Base-by-base conservation (phyloP, 2,797 vertebrate species). In the Linurgus olivaceus region DNA sequence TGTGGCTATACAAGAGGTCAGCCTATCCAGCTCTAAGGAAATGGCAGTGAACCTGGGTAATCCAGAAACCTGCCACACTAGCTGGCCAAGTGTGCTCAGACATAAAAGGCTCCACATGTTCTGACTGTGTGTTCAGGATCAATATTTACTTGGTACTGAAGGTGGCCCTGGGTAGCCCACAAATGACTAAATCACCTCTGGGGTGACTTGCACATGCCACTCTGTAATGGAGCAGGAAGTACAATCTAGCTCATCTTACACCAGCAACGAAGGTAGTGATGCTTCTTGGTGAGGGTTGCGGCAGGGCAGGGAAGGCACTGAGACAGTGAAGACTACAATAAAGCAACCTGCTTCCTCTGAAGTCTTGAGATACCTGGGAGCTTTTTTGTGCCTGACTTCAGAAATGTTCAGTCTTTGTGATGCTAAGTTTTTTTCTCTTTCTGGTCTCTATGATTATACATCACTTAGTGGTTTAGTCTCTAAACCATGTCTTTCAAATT, bases 21-120 rank as follows among this genome's bases (percentile, higher is more conserved):
- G 19, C 48, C 44, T 52, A 9, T 15, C 25, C 28, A 63, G 2
- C 29, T 52, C 42, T 17, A 42, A 71, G 28, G 42, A 25, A 16
- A 48, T 23, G 24, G 66, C 28, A 48, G 8, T 5, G 20, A 95
- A 24, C 18, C 54, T 76, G 67, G 47, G 28, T 52, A 85, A 88
- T 19, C 42, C 57, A 71, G 47, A 24, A 70, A 13, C 13, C 14
- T 4, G 1, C 42, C 26, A 65, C 48, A 35, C 17, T 17, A 24
- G 40, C 51, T 1, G 1, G 26, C 13, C 24, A 50, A 40, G 50
- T 2, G 28, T 15, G 65, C n/a, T 40, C 20, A 18, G 31, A 58
- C 11, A 7, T 0, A 2, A 80, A 35, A 73, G 21, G 23, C 31
- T 82, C 40, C 18, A 12, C 0, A 0, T 24, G 50, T 18, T 78